Base-by-base conservation (phyloP, 1,140 invertebrate genomes). In the Idris sp. region DNA sequence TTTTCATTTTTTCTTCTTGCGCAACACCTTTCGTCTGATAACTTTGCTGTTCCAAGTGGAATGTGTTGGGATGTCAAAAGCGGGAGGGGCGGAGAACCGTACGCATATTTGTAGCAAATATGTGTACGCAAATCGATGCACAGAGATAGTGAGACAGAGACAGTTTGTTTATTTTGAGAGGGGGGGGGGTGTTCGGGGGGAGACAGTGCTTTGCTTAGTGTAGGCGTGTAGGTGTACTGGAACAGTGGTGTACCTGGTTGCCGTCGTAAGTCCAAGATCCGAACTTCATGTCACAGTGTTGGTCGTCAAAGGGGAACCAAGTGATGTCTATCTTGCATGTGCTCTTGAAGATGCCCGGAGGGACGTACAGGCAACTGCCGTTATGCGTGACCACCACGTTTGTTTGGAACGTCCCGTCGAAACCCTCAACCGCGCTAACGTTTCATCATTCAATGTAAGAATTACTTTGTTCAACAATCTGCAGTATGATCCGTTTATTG, bases 321-420 rank as follows among this genome's bases (percentile, higher is more conserved):
- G 95, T 97, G 90, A 98, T 98, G 92, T 99, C 96, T 89, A 99
- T 99, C 91, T 96, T 95, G 92, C 97, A 99, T 89, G 96, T 98
- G 91, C 96, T 98, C 91, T 97, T 97, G 92, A 98, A 98, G 89
- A 99, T 99, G 89, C 95, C 95, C 75, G 97, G 97, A 82, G 97
- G 97, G 86, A 99, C 94, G 92, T 97, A 98, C 88, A 95, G 92
- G 90, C 96, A 97, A 90, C 92, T 95, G 88, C 97, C 97, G 91
- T 96, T 96, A 91, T 95, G 92, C 89, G 92, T 92, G 88, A 98
- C 95, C 87, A 98, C 95, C 89, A 98, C 95, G 90, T 98, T 98
- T 83, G 96, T 97, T 89, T 95, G 96, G 91, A 93, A 98, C 79
- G 96, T 98, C 87, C 95, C 95, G 90, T 98, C 97, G 91, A 98